Conservation (phyloP, 2,797 vertebrate species). For the Falco biarmicus region DNA sequence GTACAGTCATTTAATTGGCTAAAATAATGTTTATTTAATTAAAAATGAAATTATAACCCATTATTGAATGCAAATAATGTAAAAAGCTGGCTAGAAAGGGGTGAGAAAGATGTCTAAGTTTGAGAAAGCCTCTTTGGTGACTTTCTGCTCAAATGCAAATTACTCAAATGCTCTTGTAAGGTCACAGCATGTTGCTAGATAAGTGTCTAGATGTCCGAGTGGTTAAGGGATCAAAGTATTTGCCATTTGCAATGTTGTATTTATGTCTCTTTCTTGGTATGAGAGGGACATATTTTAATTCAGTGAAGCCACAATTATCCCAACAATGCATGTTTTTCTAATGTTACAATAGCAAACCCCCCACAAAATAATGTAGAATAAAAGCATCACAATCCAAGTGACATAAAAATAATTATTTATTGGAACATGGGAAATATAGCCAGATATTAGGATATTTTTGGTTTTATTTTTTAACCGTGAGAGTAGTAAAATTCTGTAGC, state of each 20-base stretch:
- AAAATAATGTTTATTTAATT: conserved; percentile 33
- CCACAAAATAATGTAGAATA: not conserved
- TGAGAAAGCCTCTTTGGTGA: conserved; percentile 1
- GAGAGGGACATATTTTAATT: not conserved
- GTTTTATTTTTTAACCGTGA: not conserved
- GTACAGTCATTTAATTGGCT: not conserved
- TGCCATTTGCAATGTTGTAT: not conserved
- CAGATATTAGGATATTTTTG: not conserved
- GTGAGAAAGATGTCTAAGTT: not conserved
- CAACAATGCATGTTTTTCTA: not conserved
- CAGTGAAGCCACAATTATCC: not conserved
- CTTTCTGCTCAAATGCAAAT: not conserved
- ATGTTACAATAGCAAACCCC: not conserved
- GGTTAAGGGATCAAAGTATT: not conserved
- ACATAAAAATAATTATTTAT: not conserved
- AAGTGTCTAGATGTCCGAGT: not conserved
- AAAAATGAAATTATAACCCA: conserved; percentile 1
- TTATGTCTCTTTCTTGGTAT: not conserved
- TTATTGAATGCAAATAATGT: conserved; percentile 17
- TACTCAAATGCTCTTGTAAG: not conserved
- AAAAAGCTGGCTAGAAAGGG: not conserved
- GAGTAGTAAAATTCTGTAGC: not conserved
- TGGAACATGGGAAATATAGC: not conserved
- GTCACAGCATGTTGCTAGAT: not conserved
- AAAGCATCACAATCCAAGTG: not conserved